Base-by-base conservation (phyloP, 2,113 vertebrate genomes). In the Ceratotherium simum region DNA sequence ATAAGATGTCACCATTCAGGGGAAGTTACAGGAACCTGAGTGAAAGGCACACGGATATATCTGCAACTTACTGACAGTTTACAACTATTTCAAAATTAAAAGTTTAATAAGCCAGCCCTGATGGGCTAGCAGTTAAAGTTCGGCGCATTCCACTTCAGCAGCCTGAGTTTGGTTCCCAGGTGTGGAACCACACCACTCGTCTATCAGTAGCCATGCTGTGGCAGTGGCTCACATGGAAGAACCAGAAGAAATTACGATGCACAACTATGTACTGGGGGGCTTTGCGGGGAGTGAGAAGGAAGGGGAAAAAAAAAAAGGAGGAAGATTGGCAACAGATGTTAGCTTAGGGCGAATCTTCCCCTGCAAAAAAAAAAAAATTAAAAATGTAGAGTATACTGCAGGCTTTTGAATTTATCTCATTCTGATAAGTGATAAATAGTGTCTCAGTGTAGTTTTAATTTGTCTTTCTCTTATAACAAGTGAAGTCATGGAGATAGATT, bases 61-160 rank as follows among this genome's bases (percentile, higher is more conserved):
- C 14, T 87, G 39, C 39, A 80, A 70, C 36, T 82, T 60, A 86
- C 27, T 78, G 21, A 46, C 27, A 27, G 6, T 86, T 29, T 46
- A 93, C 29, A 56, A 67, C 36, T 83, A 56, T 29, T 90, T 90
- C 85, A 90, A 93, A 86, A 58, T n/a, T 51, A 51, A 91, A 81
- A 39, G 56, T 60, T 58, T 58, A 80, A 48, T 48, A 11, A 48
- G 48, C 48, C 11, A 48, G 48, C 8, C 48, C 48, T 48, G 48
- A 12, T 48, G 48, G 48, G 1, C 48, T 48, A 11, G 48, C 11
- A 11, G 48, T 48, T 48, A 48, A 48, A 48, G 48, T 48, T 48
- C 11, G 10, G 8, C 2, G 42, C 48, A 48, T 11, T 48, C 48
- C 48, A 48, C 48, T 48, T 48, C 11, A 48, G 48, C 48, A 48